Conservation (phyloP, 2,888 invertebrate genomes). For the Drosophila fungiperda region DNA sequence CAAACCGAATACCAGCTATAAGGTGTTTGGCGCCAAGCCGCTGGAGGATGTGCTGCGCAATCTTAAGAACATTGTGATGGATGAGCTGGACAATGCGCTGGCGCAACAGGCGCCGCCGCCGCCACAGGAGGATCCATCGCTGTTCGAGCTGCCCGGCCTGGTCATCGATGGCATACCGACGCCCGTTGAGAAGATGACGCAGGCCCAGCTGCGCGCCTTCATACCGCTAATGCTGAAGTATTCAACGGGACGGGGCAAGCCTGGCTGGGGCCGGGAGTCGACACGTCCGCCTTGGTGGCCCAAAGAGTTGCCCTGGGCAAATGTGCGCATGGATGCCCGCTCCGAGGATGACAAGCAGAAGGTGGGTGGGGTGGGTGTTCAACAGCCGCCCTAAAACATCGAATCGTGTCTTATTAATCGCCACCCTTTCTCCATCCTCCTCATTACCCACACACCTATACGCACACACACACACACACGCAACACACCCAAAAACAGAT, state of each 20-base stretch:
- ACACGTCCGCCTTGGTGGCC: slow-evolving; percentile 99
- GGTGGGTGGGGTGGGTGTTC: slow-evolving; percentile 86
- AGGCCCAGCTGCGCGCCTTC: slow-evolving; percentile 97
- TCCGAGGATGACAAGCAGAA: slow-evolving; percentile 98
- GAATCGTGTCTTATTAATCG: slow-evolving; percentile 46
- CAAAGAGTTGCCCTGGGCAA: slow-evolving; percentile 98
- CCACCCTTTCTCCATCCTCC: slow-evolving; percentile 4
- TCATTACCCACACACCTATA: not conserved
- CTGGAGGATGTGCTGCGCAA: slow-evolving; percentile 97
- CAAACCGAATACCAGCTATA: slow-evolving; percentile 97
- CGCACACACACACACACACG: no score
- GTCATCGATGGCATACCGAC: slow-evolving; percentile 99
- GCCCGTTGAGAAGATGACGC: slow-evolving; percentile 99
- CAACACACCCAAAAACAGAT: slow-evolving; percentile 87
- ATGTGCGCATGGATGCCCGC: slow-evolving; percentile 98
- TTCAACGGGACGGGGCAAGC: slow-evolving; percentile 98
- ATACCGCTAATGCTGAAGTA: slow-evolving; percentile 99
- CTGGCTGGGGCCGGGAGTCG: slow-evolving; percentile 98
- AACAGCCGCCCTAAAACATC: slow-evolving; percentile 46
- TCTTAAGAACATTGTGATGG: slow-evolving; percentile 96
- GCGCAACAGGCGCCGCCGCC: slow-evolving; percentile 96
- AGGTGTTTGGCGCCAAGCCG: slow-evolving; percentile 98
- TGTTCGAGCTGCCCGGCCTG: slow-evolving; percentile 97
- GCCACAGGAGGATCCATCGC: slow-evolving; percentile 92
- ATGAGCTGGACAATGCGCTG: slow-evolving; percentile 96